phyloP scores from a whole-genome alignment of 1,140 invertebrate genomes.

The Rhyacophila brunnea region DNA sequence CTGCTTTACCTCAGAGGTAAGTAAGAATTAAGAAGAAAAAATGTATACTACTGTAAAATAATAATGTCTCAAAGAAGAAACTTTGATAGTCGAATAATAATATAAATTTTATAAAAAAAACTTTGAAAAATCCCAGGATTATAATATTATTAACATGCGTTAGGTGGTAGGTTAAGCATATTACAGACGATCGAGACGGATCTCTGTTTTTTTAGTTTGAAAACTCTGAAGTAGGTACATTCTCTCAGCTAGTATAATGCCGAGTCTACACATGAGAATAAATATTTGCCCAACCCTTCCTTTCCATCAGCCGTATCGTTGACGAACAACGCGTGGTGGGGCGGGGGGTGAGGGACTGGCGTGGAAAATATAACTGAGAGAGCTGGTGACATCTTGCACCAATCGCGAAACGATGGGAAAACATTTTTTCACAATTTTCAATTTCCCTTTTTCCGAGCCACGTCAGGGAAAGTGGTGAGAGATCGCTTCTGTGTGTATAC shows the following conservation, averaged over 20 bases:
- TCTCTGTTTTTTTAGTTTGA: neutral
- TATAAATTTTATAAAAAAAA: too few species aligned
- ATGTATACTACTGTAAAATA: too few species aligned
- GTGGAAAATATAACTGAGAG: conserved; percentile 9
- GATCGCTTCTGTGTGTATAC: too few species aligned
- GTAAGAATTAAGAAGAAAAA: too few species aligned
- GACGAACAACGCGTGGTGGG: neutral
- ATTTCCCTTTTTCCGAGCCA: conserved; percentile 19
- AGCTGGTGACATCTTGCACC: conserved; percentile 30
- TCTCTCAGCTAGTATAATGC: too few species aligned
- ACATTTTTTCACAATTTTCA: conserved; percentile 34
- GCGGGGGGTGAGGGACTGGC: neutral
- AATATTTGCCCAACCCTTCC: conserved; percentile 10
- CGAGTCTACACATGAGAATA: conserved; percentile 9
- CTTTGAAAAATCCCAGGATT: too few species aligned
- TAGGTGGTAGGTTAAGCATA: too few species aligned
- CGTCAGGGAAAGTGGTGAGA: neutral
- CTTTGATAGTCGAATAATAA: too few species aligned
- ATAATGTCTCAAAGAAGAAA: too few species aligned
- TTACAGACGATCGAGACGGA: neutral
- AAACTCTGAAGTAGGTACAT: conserved; percentile 1
- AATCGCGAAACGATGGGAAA: conserved; percentile 32
- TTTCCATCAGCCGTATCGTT: neutral
- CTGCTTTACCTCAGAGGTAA: too few species aligned
- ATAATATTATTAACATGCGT: too few species aligned